These are phyloP conservation scores for Eidolon helvum DNA, from an alignment of 2,113 vertebrate genomes.

Conservation along the genomic window DNA sequence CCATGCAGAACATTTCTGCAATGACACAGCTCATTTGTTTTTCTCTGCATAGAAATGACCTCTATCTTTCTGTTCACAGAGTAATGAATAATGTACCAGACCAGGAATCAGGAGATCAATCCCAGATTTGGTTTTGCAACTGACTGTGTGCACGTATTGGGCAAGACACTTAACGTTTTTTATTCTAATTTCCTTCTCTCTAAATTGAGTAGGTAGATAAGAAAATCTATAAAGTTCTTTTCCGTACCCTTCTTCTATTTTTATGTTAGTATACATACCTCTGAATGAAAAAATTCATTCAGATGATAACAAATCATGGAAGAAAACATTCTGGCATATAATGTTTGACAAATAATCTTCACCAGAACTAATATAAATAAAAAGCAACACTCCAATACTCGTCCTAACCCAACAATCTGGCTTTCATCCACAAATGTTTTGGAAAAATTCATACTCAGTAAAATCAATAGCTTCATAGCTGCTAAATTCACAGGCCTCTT, in stretches of 20 bases:
- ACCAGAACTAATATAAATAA: neutral
- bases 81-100: slow-evolving; percentile 26
- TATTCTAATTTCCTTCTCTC: neutral
- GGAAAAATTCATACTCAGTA: neutral
- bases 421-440: neutral
- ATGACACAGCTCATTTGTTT: slow-evolving; percentile 74
- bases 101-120: neutral
- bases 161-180: neutral
- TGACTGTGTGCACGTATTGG: neutral
- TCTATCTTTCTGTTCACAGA: slow-evolving; percentile 51
- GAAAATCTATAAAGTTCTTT: neutral
- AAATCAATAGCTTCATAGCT: neutral
- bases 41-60: slow-evolving; percentile 69
- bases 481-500: neutral
- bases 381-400: neutral
- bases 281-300: neutral
- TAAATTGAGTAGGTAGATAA: neutral
- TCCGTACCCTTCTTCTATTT: neutral
- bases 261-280: neutral
- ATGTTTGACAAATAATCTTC: neutral
- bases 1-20: slow-evolving; percentile 71
- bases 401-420: neutral
- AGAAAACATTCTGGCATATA: neutral
- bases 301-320: neutral
- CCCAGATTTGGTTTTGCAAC: slow-evolving; percentile 9